Evolutionary conservation across 2,797 vertebrate species (phyloP), one percentile per base, ranked within the genome.

Genomic region (Sorex maritimensis): DNA sequence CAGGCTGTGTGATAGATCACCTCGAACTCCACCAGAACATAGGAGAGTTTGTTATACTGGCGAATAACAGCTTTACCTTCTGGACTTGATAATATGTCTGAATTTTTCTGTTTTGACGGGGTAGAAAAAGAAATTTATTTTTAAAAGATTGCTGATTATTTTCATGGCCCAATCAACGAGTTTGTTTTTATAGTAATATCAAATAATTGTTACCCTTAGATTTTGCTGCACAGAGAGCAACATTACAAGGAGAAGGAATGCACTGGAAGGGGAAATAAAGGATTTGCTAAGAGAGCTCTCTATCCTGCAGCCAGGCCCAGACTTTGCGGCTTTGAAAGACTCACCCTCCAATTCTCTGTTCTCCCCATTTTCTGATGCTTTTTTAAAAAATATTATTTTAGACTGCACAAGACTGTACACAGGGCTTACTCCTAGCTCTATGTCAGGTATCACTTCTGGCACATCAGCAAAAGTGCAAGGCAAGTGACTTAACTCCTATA

Each of bases 41-140:
- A 97, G 9, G 98, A 98, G 91, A 98, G 98, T 95, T 96, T 98
- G 95, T 99, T 99, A 96, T 98, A 99, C 90, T 98, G 97, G 58
- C 95, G 97, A 91, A 99, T 97, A 80, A 98, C 97, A 75, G 96
- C 94, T 98, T 98, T 98, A 81, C 98, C 98, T 92, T 98, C 98
- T 3, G 94, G 17, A 87, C 97, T 98, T 93, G 93, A 74, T 92
- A 99, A 97, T 86, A 99, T 98, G n/a, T 98, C 97, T 8, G 98
- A 98, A 65, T 98, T 98, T 97, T 98, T 98, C 98, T 99, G 88
- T 85, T 86, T 91, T 94, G 49, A 58, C 44, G 24, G 28, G 10
- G 6, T 58, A 58, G 69, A 55, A 92, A 96, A 80, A 87, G n/a
- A 30, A 23, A 61, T 69, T 44, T 78, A 79, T 95, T 93, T 81